phyloP scores from a whole-genome alignment of 2,888 invertebrate genomes.

The Anorthoa munda region DNA sequence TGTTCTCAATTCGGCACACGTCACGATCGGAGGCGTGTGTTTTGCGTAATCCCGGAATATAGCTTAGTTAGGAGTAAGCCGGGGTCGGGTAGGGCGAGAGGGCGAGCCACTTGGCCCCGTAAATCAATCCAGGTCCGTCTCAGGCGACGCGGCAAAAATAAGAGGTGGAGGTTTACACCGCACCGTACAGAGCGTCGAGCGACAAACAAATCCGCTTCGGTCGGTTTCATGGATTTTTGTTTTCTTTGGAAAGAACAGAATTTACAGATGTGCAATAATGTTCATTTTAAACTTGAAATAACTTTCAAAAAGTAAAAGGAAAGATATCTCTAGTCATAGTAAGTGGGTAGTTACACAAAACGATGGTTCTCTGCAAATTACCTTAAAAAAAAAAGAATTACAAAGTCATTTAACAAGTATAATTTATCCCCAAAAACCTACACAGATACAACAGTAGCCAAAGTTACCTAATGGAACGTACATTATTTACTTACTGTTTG shows the following conservation, averaged over 20 bases:
- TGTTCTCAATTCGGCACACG: conserved; percentile 83
- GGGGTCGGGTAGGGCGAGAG: conserved; percentile 76
- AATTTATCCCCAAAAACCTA: no score
- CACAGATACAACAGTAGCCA: no score
- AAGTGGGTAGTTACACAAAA: no score
- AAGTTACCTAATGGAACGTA: no score
- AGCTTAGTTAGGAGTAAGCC: conserved; percentile 87
- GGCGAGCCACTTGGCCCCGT: conserved; percentile 85
- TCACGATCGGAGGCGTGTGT: conserved; percentile 83
- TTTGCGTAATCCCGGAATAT: conserved; percentile 85
- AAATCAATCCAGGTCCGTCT: conserved; percentile 87
- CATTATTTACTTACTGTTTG: not conserved
- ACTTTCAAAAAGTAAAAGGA: no score
- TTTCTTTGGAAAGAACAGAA: conserved; percentile 15
- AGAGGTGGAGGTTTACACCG: conserved; percentile 75
- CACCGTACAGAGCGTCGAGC: conserved; percentile 45
- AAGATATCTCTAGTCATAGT: no score
- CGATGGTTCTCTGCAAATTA: no score
- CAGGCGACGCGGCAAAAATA: conserved; percentile 86
- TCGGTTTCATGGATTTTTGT: conserved; percentile 37
- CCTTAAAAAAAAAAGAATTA: no score
- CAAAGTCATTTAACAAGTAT: no score
- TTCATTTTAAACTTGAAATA: no score
- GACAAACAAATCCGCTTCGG: conserved; percentile 70
- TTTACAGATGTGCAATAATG: not conserved